Conservation (phyloP, 1,140 invertebrate species). For the Calosoma granatense region DNA sequence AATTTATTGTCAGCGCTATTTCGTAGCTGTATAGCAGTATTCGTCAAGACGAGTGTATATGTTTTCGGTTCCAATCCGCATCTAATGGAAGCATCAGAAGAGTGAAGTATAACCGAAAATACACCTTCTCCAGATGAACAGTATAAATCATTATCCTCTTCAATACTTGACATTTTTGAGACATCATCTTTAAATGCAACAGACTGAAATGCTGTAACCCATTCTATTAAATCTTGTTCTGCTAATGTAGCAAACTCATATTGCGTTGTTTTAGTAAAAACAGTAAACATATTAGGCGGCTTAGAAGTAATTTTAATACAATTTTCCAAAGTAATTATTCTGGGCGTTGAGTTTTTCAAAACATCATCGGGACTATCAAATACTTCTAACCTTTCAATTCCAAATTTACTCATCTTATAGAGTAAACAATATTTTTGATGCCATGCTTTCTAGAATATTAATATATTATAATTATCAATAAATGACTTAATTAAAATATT, state of each 20-base stretch:
- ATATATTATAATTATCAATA: constrained; percentile 13
- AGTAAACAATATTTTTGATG: constrained; percentile 66
- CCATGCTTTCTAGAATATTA: constrained; percentile 58
- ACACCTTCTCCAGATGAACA: constrained; percentile 70
- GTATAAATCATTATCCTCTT: constrained; percentile 81
- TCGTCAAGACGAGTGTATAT: constrained; percentile 63
- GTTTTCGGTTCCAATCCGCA: constrained; percentile 58
- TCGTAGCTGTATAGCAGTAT: constrained; percentile 60
- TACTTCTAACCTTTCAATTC: constrained; percentile 72
- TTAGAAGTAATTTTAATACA: constrained; percentile 72
- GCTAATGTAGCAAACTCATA: constrained; percentile 60
- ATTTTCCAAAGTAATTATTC: constrained; percentile 72
- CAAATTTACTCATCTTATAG: constrained; percentile 70
- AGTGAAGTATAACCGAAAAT: constrained; percentile 64
- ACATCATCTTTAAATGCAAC: constrained; percentile 69
- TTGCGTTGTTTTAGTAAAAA: constrained; percentile 60
- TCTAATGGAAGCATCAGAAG: constrained; percentile 64
- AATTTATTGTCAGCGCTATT: constrained; percentile 51
- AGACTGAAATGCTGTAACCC: constrained; percentile 65
- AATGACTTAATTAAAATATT: constrained; percentile 11
- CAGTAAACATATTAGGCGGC: constrained; percentile 46
- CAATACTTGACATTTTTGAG: constrained; percentile 49
- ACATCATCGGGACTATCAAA: constrained; percentile 66
- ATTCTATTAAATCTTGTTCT: constrained; percentile 61
- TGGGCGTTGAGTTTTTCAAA: constrained; percentile 49